Conservation (phyloP, 2,797 vertebrate species). For the Alauda arvensis region DNA sequence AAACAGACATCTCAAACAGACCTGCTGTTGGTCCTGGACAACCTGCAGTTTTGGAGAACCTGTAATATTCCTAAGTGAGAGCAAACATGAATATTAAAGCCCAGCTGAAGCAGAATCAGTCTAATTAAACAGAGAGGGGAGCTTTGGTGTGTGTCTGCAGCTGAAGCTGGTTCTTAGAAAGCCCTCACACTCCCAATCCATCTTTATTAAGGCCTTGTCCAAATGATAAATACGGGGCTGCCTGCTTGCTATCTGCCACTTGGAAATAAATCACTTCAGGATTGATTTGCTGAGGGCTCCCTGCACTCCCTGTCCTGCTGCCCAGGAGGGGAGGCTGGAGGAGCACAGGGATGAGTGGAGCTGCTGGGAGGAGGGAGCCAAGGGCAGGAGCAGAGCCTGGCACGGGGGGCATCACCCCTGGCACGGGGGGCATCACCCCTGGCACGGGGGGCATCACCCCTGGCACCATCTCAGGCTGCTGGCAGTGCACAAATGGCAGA, state of each 20-base stretch:
- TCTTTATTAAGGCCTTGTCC: conserved; percentile 83
- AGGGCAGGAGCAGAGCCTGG: no score
- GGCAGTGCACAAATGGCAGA: no score
- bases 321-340: conserved; percentile 54
- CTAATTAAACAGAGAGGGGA: conserved; percentile 61
- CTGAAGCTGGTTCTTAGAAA: conserved; percentile 62
- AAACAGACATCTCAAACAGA: neutral
- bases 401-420: no score
- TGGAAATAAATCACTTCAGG: conserved; percentile 80
- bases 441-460: no score
- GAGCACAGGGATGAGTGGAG: neutral
- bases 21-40: neutral
- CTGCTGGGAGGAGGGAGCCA: neutral
- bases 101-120: conserved; percentile 29
- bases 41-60: conserved; percentile 3
- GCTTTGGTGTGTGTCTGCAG: conserved; percentile 66
- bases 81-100: conserved; percentile 6
- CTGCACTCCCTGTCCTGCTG: conserved; percentile 60
- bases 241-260: conserved; percentile 72
- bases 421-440: no score
- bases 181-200: conserved; percentile 69
- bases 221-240: conserved; percentile 78
- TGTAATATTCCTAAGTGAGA: neutral
- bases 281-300: conserved; percentile 77
- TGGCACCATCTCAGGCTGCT: no score